These are phyloP conservation scores for Gortyna flavago DNA, from an alignment of 2,888 invertebrate species.

Conservation along the genomic window DNA sequence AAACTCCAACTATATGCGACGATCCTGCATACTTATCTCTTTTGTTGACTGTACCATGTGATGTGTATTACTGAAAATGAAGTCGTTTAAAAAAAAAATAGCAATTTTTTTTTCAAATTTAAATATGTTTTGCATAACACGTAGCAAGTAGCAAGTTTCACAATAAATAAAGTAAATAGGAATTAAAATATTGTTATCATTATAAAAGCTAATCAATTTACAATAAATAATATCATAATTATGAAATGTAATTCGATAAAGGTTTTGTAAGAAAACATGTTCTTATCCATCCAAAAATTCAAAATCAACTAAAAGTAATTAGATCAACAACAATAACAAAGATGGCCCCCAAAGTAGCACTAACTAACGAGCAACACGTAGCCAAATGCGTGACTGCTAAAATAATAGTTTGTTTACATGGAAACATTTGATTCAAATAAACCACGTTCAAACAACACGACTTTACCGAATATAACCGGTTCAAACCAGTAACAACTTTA, in stretches of 20 bases:
- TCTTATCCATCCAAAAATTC: too few relatives aligned
- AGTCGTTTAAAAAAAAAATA: too few relatives aligned
- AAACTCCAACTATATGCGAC: too few relatives aligned
- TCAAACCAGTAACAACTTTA: slow-evolving; percentile 28
- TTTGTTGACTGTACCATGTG: background rate
- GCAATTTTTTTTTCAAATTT: background rate
- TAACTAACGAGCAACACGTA: slow-evolving; percentile 21
- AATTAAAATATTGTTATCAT: background rate
- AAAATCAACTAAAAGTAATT: background rate
- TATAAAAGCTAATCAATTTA: background rate
- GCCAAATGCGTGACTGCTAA: background rate
- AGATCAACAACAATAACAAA: background rate
- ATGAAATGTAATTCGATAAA: background rate
- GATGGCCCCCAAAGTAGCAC: background rate
- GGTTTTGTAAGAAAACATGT: accelerated
- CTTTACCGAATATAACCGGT: slow-evolving; percentile 13
- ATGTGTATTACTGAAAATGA: background rate
- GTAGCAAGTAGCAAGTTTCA: too few relatives aligned
- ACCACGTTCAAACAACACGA: slow-evolving; percentile 4
- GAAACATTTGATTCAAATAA: slow-evolving; percentile 20
- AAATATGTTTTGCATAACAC: too few relatives aligned
- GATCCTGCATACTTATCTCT: too few relatives aligned
- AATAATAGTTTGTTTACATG: slow-evolving; percentile 11
- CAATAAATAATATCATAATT: background rate
- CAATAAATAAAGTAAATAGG: background rate